Evolutionary conservation across 2,888 invertebrate species (phyloP).

Genomic region (Electrophaes corylata): DNA sequence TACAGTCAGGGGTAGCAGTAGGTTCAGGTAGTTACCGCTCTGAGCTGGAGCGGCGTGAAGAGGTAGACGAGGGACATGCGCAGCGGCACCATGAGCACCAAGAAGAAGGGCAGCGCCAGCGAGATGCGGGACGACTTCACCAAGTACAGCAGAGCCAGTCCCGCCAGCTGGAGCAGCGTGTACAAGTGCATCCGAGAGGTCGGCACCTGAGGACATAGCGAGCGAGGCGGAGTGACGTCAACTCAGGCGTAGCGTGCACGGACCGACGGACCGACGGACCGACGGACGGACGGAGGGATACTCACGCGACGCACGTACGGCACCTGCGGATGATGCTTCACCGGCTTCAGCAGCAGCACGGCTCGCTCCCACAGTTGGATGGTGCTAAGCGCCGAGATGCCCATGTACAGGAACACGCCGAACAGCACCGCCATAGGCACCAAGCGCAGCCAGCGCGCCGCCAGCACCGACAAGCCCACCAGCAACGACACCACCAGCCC

Average conservation of each 20-base stretch:
- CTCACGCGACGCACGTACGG: slow-evolving; percentile 94
- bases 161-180: slow-evolving; percentile 92
- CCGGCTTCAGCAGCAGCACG: slow-evolving; percentile 95
- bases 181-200: slow-evolving; percentile 96
- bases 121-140: slow-evolving; percentile 96
- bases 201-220: slow-evolving; percentile 85
- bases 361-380: slow-evolving; percentile 97
- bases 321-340: slow-evolving; percentile 96
- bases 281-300: slow-evolving; percentile 8
- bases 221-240: not conserved
- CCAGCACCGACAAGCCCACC: slow-evolving; percentile 93
- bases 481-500: slow-evolving; percentile 91
- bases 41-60: slow-evolving; percentile 92
- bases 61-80: slow-evolving; percentile 88
- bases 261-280: not conserved
- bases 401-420: slow-evolving; percentile 99
- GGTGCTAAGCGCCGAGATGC: slow-evolving; percentile 96
- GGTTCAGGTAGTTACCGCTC: slow-evolving; percentile 86
- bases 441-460: slow-evolving; percentile 90
- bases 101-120: slow-evolving; percentile 96
- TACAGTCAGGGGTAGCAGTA: no score
- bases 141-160: slow-evolving; percentile 91
- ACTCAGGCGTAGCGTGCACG: no score
- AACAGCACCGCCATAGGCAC: slow-evolving; percentile 98
- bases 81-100: slow-evolving; percentile 95